phyloP scores from a whole-genome alignment of 2,113 vertebrate species.

The Gymnobelideus leadbeateri region DNA sequence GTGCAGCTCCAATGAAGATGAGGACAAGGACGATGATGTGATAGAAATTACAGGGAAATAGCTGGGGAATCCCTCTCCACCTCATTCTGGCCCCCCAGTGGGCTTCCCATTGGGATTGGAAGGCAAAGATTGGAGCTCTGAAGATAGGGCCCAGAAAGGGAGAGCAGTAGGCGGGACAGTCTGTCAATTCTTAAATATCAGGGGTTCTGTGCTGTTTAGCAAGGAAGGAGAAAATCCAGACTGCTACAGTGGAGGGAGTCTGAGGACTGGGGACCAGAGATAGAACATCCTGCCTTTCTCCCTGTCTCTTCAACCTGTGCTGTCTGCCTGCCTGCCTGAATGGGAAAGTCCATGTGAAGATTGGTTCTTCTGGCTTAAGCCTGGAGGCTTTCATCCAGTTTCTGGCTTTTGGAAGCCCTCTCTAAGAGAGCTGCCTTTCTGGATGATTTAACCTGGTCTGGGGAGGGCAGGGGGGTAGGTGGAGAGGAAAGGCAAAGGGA shows the following conservation, averaged over 20 bases:
- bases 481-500: slow-evolving; percentile 20
- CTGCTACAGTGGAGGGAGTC: slow-evolving; percentile 65
- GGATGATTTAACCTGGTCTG: slow-evolving; percentile 80
- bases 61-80: slow-evolving; percentile 64
- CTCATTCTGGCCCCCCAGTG: slow-evolving; percentile 51
- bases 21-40: slow-evolving; percentile 97
- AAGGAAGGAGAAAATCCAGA: slow-evolving; percentile 35
- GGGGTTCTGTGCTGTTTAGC: slow-evolving; percentile 78
- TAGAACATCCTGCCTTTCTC: slow-evolving; percentile 74
- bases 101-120: slow-evolving; percentile 53
- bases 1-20: slow-evolving; percentile 95
- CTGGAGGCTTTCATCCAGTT: slow-evolving; percentile 69
- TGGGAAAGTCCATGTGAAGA: slow-evolving; percentile 36
- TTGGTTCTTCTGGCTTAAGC: slow-evolving; percentile 77
- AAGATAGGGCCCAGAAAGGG: slow-evolving; percentile 62
- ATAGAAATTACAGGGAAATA: slow-evolving; percentile 98
- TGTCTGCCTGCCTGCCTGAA: slow-evolving; percentile 81
- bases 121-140: slow-evolving; percentile 60
- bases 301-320: slow-evolving; percentile 60
- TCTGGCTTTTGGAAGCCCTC: slow-evolving; percentile 79
- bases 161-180: slow-evolving; percentile 28
- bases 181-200: slow-evolving; percentile 49
- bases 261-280: slow-evolving; percentile 73
- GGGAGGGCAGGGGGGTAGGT: slow-evolving; percentile 40
- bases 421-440: slow-evolving; percentile 85